Conservation (phyloP, 2,113 vertebrate genomes). For the Gasterosteus nipponicus region DNA sequence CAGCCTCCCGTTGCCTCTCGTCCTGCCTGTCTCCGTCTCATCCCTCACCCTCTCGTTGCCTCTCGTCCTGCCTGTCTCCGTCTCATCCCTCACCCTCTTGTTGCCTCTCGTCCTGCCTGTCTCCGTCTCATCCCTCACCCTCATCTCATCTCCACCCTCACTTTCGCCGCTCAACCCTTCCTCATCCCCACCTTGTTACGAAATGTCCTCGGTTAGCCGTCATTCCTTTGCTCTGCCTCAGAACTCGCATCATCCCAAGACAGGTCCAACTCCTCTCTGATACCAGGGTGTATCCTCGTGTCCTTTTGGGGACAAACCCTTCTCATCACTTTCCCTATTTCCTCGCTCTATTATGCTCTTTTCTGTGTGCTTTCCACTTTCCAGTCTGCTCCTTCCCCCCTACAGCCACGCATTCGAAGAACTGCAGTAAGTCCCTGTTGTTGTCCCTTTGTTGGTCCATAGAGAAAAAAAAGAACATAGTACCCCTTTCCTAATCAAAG, state of each 20-base stretch:
- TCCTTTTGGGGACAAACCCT: constrained; percentile 39
- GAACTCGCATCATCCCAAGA: constrained; percentile 50
- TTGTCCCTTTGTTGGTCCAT: constrained; percentile 39
- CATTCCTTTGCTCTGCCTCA: constrained; percentile 64
- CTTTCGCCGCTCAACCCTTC: not conserved
- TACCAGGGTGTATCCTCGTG: constrained; percentile 45
- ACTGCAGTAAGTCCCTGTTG: constrained; percentile 26
- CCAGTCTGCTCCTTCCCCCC: not conserved
- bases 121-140: constrained; percentile 2
- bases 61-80: not conserved
- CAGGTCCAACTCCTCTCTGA: constrained; percentile 50
- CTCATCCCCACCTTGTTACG: constrained; percentile 12
- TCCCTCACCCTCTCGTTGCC: constrained; percentile 59
- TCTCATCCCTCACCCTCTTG: constrained; percentile 62
- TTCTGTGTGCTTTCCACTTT: not conserved
- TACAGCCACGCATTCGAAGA: constrained; percentile 2
- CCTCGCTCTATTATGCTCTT: constrained; percentile 2
- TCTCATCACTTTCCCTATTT: constrained; percentile 10
- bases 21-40: not conserved
- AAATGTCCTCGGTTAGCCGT: constrained; percentile 38
- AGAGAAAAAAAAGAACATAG: constrained; percentile 33
- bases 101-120: not conserved
- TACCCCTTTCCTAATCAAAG: constrained; percentile 60
- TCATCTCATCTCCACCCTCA: constrained; percentile 8
- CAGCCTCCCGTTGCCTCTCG: not conserved